These are phyloP conservation scores for Arremon brunneinucha DNA, from an alignment of 2,797 vertebrate genomes.

Conservation along the genomic window DNA sequence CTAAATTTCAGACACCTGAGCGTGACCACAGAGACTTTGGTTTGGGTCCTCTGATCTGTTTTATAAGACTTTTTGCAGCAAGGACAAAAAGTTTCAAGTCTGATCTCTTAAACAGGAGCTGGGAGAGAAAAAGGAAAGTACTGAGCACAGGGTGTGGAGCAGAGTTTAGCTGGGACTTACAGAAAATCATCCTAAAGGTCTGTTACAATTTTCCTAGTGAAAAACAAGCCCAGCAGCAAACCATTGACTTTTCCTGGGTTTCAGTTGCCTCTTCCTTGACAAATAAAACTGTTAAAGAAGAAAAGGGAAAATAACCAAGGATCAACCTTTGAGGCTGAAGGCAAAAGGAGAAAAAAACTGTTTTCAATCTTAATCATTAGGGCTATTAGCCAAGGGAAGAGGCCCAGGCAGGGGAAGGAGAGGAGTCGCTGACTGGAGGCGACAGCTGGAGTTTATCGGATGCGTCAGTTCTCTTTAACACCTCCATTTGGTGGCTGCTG, in stretches of 20 bases:
- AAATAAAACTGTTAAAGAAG: neutral
- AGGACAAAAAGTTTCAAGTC: neutral
- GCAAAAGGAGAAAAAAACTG: neutral
- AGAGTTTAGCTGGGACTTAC: neutral
- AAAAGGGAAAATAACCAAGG: neutral
- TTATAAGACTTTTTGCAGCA: neutral
- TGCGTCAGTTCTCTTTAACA: conserved; percentile 46
- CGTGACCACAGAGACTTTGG: neutral
- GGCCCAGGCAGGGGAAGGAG: neutral
- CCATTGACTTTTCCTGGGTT: neutral
- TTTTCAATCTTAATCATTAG: neutral
- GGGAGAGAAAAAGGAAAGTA: neutral
- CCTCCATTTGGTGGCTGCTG: conserved; percentile 48
- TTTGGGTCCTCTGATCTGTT: neutral
- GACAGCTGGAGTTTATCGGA: conserved; percentile 58
- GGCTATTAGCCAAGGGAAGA: conserved; percentile 20
- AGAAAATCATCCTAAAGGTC: neutral
- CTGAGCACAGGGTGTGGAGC: neutral
- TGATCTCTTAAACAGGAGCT: neutral
- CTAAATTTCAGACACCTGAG: neutral
- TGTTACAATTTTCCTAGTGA: neutral
- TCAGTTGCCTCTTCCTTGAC: neutral
- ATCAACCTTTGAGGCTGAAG: neutral
- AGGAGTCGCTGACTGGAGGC: neutral
- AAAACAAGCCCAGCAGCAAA: neutral